Base-by-base conservation (phyloP, 2,888 invertebrate species). In the Pheosia tremula region DNA sequence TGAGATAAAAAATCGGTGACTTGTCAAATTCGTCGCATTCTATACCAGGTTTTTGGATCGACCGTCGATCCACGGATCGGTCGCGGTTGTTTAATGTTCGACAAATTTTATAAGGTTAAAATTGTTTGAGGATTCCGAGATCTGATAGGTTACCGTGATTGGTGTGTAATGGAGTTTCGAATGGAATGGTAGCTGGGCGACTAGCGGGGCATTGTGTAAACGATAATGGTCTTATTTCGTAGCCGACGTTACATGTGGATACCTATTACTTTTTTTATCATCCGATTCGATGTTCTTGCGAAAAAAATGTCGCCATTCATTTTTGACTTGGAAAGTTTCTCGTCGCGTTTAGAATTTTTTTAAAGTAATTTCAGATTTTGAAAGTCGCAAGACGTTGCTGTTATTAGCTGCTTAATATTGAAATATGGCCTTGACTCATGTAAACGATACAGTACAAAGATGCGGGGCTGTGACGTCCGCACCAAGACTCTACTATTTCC, bases 1-100 rank as follows among this genome's bases (percentile, higher is more conserved):
- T 61, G 71, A 79, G 83, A 86, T 88, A 89, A 90, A 92, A 93
- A 93, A 91, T 86, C 88, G 80, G 90, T 93, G 93, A 93, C 93
- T 93, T 93, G 93, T 92, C 91, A 90, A 91, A 93, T 92, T 90
- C 91, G 74, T 90, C 87, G 92, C 92, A 93, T 93, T 92, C 91
- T 91, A 81, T 74, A 77, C 74, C 71, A 71, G 71, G 79, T 80
- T 81, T 79, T 78, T 81, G 80, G 82, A 83, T 81, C 80, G 82
- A 76, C 78, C 79, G 79, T 74, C 80, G 80, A 79, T 80, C 75
- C 74, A 74, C 56, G 75, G 79, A 85, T 88, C 82, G 80, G 86
- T 84, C 72, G 83, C 82, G 83, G 84, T 80, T 79, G 74, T 79
- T 80, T 79, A 74, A 69, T 62, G 73, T 65, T 62, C 70, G 73